A percentile compares a stretch with the other conserved stretches of the same genome.
phyloP scores from a whole-genome alignment of 2,888 invertebrate genomes.

The Phlogophora meticulosa region DNA sequence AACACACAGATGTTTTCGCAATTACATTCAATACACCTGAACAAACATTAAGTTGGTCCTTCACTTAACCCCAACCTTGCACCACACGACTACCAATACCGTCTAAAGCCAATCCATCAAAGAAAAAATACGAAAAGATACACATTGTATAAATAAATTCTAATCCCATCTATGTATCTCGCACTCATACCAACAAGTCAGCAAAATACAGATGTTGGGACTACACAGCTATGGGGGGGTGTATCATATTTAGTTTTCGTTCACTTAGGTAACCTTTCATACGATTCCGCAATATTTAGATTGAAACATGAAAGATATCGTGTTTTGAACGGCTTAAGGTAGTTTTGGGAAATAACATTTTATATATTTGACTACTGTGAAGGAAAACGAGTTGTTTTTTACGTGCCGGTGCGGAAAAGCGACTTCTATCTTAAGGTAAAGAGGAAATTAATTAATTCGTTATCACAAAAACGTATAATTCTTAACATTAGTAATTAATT shows the following conservation, averaged over 20 bases:
- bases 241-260: constrained; percentile 51
- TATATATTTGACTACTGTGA: constrained; percentile 17
- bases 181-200: constrained; percentile 21
- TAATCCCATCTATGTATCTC: constrained; percentile 46
- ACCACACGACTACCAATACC: constrained; percentile 1
- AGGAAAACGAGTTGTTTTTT: background rate
- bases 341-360: constrained; percentile 29
- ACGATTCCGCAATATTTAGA: constrained; percentile 59
- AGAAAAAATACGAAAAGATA: constrained; percentile 33
- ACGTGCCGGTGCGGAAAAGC: background rate
- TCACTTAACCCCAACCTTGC: background rate
- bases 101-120: constrained; percentile 38
- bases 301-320: constrained; percentile 59
- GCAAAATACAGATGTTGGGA: constrained; percentile 37
- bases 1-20: constrained; percentile 1
- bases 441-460: background rate
- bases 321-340: constrained; percentile 27
- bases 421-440: background rate
- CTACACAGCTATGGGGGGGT: background rate
- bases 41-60: background rate
- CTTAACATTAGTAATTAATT: constrained; percentile 11
- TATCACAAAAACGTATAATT: background rate
- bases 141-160: constrained; percentile 41
- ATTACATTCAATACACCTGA: constrained; percentile 11
- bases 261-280: constrained; percentile 38